Evolutionary conservation across 2,113 vertebrate genomes (phyloP).

Genomic region (Isichthys henryi): DNA sequence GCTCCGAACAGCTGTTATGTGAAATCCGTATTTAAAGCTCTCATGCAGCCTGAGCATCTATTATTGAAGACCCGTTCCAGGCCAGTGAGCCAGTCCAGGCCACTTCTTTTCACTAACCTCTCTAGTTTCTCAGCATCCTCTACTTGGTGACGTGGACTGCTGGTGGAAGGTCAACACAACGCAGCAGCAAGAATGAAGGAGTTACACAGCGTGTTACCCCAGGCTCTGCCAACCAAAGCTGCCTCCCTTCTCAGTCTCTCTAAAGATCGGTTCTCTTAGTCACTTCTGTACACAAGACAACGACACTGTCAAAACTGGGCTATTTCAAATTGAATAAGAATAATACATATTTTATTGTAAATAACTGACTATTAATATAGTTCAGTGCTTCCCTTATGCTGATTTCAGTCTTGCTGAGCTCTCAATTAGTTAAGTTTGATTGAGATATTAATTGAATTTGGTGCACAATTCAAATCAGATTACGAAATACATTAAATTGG

Average conservation of each 20-base stretch:
- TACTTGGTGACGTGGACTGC: background rate
- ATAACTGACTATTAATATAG: background rate
- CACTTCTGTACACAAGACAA: background rate
- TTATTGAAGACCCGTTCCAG: conserved; percentile 7
- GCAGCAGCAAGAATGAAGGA: background rate
- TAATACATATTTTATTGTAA: background rate
- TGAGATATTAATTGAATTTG: background rate
- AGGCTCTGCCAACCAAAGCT: background rate
- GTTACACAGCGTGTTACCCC: background rate
- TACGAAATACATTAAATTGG: background rate
- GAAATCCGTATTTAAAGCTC: conserved; percentile 19
- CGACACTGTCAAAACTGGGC: background rate
- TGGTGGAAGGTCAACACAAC: background rate
- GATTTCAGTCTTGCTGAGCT: background rate
- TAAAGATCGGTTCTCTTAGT: background rate
- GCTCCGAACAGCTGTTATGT: conserved; percentile 13
- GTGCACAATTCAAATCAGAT: background rate
- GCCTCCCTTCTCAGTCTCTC: background rate
- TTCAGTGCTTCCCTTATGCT: background rate
- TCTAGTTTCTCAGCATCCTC: background rate
- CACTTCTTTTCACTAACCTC: background rate
- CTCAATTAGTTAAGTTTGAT: background rate
- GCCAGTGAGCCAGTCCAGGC: background rate
- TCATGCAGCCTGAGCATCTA: background rate
- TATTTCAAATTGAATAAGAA: background rate